Percentiles rank a stretch among this genome's conserved stretches.
phyloP scores from a whole-genome alignment of 2,888 invertebrate species.

The Cistogaster globosa region DNA sequence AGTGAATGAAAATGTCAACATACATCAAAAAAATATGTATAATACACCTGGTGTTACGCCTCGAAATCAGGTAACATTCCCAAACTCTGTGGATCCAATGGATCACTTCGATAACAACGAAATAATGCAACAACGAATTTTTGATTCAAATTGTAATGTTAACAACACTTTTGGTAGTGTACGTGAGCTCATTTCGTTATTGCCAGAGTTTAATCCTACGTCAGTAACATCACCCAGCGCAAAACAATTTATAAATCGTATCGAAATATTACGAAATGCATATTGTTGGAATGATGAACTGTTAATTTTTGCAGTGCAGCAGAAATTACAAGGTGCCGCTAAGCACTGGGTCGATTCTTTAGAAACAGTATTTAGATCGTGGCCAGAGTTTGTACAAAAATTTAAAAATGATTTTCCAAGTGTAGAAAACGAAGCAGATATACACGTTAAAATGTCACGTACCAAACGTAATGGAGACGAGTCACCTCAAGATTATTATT shows the following conservation, averaged over 20 bases:
- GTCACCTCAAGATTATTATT: slow-evolving; percentile 44
- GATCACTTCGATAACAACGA: neutral
- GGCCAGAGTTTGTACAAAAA: neutral
- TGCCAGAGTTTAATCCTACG: slow-evolving; percentile 2
- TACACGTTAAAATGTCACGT: slow-evolving; percentile 29
- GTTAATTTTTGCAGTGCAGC: slow-evolving; percentile 43
- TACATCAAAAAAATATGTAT: neutral
- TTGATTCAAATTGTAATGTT: neutral
- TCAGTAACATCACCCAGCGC: neutral
- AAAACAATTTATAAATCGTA: slow-evolving; percentile 4
- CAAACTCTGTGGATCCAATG: neutral
- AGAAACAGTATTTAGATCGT: slow-evolving; percentile 28
- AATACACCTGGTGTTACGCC: neutral
- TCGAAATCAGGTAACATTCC: neutral
- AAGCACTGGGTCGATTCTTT: slow-evolving; percentile 61
- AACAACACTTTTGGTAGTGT: neutral
- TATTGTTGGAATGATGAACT: slow-evolving; percentile 36
- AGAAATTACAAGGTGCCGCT: slow-evolving; percentile 41
- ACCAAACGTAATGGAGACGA: slow-evolving; percentile 22
- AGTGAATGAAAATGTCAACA: neutral
- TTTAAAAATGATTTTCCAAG: neutral
- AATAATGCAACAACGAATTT: neutral
- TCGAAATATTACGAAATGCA: neutral
- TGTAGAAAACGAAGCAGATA: no score
- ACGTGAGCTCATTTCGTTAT: slow-evolving; percentile 4